These are phyloP conservation scores for Ctenomys sociabilis DNA, from an alignment of 2,113 vertebrate species.

Conservation along the genomic window DNA sequence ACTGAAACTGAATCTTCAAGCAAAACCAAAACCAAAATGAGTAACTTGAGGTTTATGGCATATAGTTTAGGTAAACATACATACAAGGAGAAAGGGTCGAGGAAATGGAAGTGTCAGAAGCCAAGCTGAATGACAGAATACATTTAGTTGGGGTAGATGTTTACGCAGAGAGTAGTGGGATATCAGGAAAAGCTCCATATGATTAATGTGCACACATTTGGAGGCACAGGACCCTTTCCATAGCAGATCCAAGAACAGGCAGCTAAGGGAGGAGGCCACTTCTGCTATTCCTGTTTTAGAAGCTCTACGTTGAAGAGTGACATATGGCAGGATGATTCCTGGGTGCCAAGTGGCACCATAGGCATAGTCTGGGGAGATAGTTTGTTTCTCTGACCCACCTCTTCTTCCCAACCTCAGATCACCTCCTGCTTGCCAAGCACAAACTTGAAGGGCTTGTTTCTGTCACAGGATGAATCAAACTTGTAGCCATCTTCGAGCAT, in stretches of 20 bases:
- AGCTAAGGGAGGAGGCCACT: no score
- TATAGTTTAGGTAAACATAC: constrained; percentile 84
- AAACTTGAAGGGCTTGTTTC: constrained; percentile 97
- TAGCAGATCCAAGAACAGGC: constrained; percentile 84
- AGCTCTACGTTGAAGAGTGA: no score
- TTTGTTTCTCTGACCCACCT: constrained; percentile 80
- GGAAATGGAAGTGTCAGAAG: constrained; percentile 84
- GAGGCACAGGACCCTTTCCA: constrained; percentile 85
- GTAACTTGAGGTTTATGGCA: constrained; percentile 86
- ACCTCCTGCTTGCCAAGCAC: constrained; percentile 96
- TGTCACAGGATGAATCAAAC: constrained; percentile 97
- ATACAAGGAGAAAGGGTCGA: constrained; percentile 80
- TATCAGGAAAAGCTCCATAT: constrained; percentile 90
- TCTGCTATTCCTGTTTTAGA: no score
- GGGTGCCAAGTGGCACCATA: no score
- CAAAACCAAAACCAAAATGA: constrained; percentile 78
- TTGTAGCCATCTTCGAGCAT: constrained; percentile 95
- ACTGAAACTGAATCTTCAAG: constrained; percentile 84
- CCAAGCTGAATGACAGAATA: constrained; percentile 89
- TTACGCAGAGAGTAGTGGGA: constrained; percentile 87
- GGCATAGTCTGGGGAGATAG: no score
- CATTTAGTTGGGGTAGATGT: constrained; percentile 88
- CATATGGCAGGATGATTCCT: no score
- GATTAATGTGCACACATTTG: constrained; percentile 87
- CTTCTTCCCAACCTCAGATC: constrained; percentile 98